Percentiles rank a stretch among this genome's conserved stretches.
Evolutionary conservation across 2,888 invertebrate species (phyloP).

Genomic region (Platycnemis pennipes): DNA sequence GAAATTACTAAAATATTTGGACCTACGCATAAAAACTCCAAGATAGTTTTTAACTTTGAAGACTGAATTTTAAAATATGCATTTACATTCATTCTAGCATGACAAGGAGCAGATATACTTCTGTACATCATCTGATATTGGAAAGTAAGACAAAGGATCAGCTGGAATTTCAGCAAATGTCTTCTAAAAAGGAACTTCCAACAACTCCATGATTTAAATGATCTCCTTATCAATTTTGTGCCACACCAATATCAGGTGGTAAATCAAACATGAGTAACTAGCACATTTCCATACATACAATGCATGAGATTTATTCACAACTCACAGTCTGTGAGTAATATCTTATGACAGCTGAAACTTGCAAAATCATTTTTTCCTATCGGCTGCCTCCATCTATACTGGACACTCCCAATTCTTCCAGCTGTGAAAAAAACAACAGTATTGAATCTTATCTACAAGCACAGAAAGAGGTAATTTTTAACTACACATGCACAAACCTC

Average conservation of each 20-base stretch:
- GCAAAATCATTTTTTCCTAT: not conserved
- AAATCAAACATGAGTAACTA: conserved; percentile 34
- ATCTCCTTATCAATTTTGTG: not conserved
- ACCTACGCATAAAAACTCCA: not conserved
- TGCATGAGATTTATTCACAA: conserved; percentile 9
- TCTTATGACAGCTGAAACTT: conserved; percentile 30
- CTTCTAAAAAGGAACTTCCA: conserved; percentile 21
- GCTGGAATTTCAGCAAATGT: not conserved
- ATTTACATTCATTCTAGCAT: conserved; percentile 25
- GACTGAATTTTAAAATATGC: conserved; percentile 17
- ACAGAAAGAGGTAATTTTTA: no score
- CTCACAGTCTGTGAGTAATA: conserved; percentile 28
- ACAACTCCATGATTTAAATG: conserved; percentile 23
- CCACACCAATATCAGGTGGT: not conserved
- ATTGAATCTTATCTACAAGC: no score
- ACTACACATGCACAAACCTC: no score
- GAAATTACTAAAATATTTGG: not conserved
- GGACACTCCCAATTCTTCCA: conserved; percentile 64
- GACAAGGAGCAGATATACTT: conserved; percentile 20
- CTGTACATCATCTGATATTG: not conserved
- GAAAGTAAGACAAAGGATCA: not conserved
- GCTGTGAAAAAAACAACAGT: conserved; percentile 9
- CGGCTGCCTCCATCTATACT: conserved; percentile 55
- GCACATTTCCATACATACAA: conserved; percentile 28
- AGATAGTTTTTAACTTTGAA: not conserved